Evolutionary conservation across 2,888 invertebrate genomes (phyloP).

Genomic region (Athripsodes cinereus): DNA sequence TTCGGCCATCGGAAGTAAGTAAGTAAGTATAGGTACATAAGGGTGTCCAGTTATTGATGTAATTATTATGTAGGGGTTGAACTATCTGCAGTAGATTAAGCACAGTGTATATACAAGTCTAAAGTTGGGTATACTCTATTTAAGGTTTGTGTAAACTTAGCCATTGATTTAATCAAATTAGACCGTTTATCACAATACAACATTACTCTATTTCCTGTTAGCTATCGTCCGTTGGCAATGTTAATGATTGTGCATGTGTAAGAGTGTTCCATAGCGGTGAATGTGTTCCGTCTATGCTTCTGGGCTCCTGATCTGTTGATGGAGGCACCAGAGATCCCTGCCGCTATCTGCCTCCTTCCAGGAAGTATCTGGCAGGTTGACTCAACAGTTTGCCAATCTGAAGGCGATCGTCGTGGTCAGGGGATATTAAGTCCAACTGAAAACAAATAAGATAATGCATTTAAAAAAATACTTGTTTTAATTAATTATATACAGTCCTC

Average conservation of each 20-base stretch:
- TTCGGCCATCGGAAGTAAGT: too few relatives aligned
- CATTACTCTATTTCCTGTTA: conserved; percentile 10
- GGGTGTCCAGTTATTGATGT: too few relatives aligned
- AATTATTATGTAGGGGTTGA: too few relatives aligned
- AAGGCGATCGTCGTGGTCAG: conserved; percentile 47
- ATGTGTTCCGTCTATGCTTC: conserved; percentile 47
- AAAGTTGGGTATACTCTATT: too few relatives aligned
- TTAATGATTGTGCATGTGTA: conserved; percentile 61
- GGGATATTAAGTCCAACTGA: conserved; percentile 45
- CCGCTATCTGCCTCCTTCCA: conserved; percentile 25
- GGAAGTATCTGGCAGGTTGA: conserved; percentile 29
- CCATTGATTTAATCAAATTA: too few relatives aligned
- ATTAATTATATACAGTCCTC: too few relatives aligned
- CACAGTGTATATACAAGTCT: too few relatives aligned
- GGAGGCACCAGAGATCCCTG: conserved; percentile 14
- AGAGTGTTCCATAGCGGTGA: conserved; percentile 78
- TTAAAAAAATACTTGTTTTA: too few relatives aligned
- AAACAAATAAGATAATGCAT: conserved; percentile 1
- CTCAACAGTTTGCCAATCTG: conserved; percentile 41
- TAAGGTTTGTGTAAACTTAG: too few relatives aligned
- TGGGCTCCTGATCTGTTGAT: conserved; percentile 6
- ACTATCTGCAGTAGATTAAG: too few relatives aligned
- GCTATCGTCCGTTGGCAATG: conserved; percentile 38
- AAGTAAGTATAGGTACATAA: too few relatives aligned
- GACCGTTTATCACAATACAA: too few relatives aligned